Base-by-base conservation (phyloP, 2,888 invertebrate species). In the Ichneumoninae sp. region DNA sequence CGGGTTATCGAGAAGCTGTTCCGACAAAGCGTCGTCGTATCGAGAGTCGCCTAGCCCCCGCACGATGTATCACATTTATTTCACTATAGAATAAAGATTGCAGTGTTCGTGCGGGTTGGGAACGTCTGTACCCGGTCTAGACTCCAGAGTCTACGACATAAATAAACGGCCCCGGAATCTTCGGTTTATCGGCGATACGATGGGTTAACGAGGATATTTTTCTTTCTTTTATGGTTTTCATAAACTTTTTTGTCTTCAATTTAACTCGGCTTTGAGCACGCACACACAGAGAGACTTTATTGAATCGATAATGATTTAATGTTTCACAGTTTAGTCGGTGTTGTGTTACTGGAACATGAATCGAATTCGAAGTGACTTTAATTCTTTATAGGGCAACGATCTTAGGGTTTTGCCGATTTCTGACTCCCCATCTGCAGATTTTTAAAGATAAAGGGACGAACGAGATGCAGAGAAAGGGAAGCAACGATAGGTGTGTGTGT, bases 71-170 rank as follows among this genome's bases (percentile, higher is more conserved):
- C 30, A 22, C 52, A n/a, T 13, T 57, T 71, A 57, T 72, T 72
- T 60, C 44, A 60, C 57, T n/a, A 72, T 40, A 57, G 6, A 22
- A 40, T 54, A 8, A 54, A 54, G 19, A 54, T 22, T 19, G 54
- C 54, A 19, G 22, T 22, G 22, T 72, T 4, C 33, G 22, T 13
- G 69, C n/a, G 33, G 44, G 22, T 26, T 50, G 6, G 36, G 33
- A 30, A 30, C 54, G 80, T 68, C 52, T 68, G 44, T 66, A 50
- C 66, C 30, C 76, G 40, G 68, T 80, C 83, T 77, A 77, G 80
- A 80, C 72, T 79, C 65, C 30, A 54, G 52, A 75, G 57, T 72
- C 76, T 62, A 68, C 16, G 68, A 62, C 60, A 47, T 68, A 40
- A 50, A 44, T 40, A 7, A 7, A 33, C 30, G 16, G 3, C n/a